Percentiles rank a stretch among this genome's conserved stretches.
phyloP scores from a whole-genome alignment of 2,888 invertebrate genomes.

The Linnaemya vulpina region DNA sequence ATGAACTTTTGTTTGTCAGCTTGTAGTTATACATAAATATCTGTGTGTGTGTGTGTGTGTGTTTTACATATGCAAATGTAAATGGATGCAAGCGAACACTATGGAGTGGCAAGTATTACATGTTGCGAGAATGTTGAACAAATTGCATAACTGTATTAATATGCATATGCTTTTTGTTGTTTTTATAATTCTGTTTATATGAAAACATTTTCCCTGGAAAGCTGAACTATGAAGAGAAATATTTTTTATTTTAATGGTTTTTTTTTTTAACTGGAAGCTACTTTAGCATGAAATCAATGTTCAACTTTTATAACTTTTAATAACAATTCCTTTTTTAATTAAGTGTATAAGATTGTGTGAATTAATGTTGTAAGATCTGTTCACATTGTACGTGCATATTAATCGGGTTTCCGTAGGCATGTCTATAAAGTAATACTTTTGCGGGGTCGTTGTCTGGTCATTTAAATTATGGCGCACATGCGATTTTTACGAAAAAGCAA shows the following conservation, averaged over 20 bases:
- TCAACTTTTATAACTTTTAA: conserved; percentile 20
- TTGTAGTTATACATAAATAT: neutral
- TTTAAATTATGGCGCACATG: too few relatives aligned
- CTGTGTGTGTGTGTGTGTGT: neutral
- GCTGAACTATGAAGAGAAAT: neutral
- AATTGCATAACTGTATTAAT: conserved; percentile 53
- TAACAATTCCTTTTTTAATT: neutral
- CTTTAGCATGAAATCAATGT: conserved; percentile 33
- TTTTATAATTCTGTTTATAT: neutral
- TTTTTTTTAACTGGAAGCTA: conserved; percentile 10
- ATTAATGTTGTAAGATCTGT: neutral
- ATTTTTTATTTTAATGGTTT: conserved; percentile 31
- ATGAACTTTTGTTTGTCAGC: conserved; percentile 36
- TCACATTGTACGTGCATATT: neutral
- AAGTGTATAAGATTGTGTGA: neutral
- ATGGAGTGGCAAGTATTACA: conserved; percentile 38
- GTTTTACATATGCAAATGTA: neutral
- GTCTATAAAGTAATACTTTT: too few relatives aligned
- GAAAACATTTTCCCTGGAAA: neutral
- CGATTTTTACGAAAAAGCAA: too few relatives aligned
- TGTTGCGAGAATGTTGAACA: conserved; percentile 47
- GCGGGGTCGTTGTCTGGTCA: too few relatives aligned
- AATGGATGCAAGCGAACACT: conserved; percentile 12
- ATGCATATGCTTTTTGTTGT: conserved; percentile 24
- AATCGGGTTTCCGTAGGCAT: too few relatives aligned